Evolutionary conservation across 2,113 vertebrate species (phyloP), one percentile per base, ranked within the genome.

Genomic region (Solenodon paradoxus): DNA sequence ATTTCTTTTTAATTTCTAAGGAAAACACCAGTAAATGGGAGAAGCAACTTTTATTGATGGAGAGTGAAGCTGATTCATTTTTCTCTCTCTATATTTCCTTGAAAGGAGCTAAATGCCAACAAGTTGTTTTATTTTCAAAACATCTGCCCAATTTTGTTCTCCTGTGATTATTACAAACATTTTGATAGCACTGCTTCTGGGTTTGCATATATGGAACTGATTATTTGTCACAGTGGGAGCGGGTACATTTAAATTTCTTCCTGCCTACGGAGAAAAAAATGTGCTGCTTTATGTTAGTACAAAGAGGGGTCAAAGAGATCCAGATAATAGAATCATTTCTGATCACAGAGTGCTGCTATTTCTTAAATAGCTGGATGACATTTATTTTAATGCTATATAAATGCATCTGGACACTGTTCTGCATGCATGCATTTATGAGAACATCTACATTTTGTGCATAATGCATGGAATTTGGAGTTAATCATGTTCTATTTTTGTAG

Each of bases 111-210:
- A 84, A 90, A 87, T 93, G 93, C 93, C n/a, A 95, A 38, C 59
- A 95, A 68, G 42, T 93, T 95, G 57, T 89, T 97, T 97, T 97
- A 66, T 97, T 97, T 97, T 78, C 92, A 92, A 92, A 97, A 95
- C 80, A 96, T 95, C 84, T 97, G 95, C 64, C 75, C 40, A 10
- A 81, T 77, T 95, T 77, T 93, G 53, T 83, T 94, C 83, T 96
- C 55, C 35, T 88, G 7, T 77, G 92, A 92, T 88, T 90, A 55
- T 94, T 71, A 53, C 53, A 78, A 47, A 90, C 68, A 28, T 92
- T 96, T 94, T 90, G 53, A 40, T 71, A 84, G 38, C 63, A 64
- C 38, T 57, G 61, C 47, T 94, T 80, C 63, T 92, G 79, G 40
- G 47, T 96, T 96, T 95, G 88, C 38, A 51, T 95, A 63, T 77